These are phyloP conservation scores for Tineola bisselliella DNA, from an alignment of 2,888 invertebrate species.

Conservation along the genomic window DNA sequence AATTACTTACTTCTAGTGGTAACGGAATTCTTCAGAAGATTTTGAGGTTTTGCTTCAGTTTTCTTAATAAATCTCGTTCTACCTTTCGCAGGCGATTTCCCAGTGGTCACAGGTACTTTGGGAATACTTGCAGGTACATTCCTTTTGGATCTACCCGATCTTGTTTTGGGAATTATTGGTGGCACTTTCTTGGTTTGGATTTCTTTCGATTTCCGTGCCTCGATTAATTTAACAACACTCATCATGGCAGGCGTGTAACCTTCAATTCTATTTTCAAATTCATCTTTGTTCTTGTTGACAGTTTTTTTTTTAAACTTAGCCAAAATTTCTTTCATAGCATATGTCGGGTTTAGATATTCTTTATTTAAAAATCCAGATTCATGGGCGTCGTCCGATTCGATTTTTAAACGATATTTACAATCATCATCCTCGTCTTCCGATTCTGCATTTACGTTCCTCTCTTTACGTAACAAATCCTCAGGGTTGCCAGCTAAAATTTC, in stretches of 20 bases:
- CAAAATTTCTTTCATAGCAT: constrained; percentile 76
- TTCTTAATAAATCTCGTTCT: not conserved
- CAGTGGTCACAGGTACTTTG: no score
- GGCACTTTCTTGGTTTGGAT: constrained; percentile 15
- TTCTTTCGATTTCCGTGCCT: constrained; percentile 41
- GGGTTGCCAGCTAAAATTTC: constrained; percentile 73
- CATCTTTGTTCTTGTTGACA: constrained; percentile 35
- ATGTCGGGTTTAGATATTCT: constrained; percentile 71
- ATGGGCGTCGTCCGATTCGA: constrained; percentile 48
- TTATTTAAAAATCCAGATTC: constrained; percentile 46
- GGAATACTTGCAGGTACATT: no score
- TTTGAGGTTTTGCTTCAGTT: no score
- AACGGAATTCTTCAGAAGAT: no score
- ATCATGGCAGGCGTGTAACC: constrained; percentile 70
- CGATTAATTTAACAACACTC: constrained; percentile 53
- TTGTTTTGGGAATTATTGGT: constrained; percentile 34
- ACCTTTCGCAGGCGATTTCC: no score
- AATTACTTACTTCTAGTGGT: no score
- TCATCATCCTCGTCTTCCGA: constrained; percentile 35
- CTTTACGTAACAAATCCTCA: constrained; percentile 69
- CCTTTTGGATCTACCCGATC: constrained; percentile 30
- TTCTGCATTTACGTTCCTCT: constrained; percentile 30
- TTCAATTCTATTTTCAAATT: constrained; percentile 27
- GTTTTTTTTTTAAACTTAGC: constrained; percentile 69
- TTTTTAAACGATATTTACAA: constrained; percentile 55